Conservation (phyloP, 2,113 vertebrate genomes). For the Phocoena phocoena region DNA sequence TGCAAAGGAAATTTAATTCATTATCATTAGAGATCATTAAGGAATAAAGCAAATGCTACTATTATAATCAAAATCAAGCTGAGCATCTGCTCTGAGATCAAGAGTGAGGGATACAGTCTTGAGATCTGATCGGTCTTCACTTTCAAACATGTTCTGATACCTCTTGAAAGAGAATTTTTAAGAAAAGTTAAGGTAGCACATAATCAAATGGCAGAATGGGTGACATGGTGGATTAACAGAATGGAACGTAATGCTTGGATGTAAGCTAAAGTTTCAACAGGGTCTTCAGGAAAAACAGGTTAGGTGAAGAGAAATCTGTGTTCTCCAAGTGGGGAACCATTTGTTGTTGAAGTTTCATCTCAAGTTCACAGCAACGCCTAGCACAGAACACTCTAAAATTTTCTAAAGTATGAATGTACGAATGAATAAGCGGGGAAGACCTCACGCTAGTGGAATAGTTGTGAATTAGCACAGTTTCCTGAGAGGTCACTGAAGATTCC, state of each 20-base stretch:
- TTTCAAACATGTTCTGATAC: neutral
- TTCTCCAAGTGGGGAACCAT: neutral
- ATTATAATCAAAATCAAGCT: neutral
- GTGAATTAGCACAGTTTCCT: neutral
- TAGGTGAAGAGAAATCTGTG: neutral
- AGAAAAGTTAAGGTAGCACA: neutral
- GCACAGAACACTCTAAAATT: neutral
- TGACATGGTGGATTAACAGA: neutral
- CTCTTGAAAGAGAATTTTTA: conserved; percentile 12
- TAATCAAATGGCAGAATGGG: neutral
- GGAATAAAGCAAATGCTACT: neutral
- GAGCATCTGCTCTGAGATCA: neutral
- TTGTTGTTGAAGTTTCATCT: neutral
- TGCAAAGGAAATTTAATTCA: conserved; percentile 33
- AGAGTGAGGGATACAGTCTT: neutral
- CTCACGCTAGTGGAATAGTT: neutral
- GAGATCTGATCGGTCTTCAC: neutral
- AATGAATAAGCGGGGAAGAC: neutral
- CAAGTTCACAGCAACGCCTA: neutral
- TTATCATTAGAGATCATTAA: neutral
- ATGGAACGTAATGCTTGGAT: neutral
- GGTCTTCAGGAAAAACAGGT: neutral
- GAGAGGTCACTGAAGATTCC: neutral
- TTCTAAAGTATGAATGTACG: neutral
- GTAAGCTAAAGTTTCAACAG: neutral